Evolutionary conservation across 2,888 invertebrate genomes (phyloP).

Genomic region (Leptodirus hochenwartii): DNA sequence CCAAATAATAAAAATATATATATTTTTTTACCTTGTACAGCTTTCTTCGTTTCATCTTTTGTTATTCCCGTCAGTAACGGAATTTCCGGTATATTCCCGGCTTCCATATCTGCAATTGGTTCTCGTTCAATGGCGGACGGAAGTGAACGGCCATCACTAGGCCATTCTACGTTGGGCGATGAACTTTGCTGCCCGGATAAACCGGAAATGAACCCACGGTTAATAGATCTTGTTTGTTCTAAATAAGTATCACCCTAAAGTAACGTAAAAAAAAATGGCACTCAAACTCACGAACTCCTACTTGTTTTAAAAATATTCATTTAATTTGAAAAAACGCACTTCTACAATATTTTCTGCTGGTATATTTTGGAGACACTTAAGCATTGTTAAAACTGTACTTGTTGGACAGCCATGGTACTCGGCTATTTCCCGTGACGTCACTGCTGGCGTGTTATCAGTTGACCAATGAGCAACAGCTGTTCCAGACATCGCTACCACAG

Average conservation of each 20-base stretch:
- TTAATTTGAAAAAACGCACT: slow-evolving; percentile 17
- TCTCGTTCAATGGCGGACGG: slow-evolving; percentile 45
- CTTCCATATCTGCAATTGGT: slow-evolving; percentile 40
- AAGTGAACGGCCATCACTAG: slow-evolving; percentile 43
- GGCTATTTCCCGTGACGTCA: slow-evolving; percentile 42
- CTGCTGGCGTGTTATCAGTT: slow-evolving; percentile 40
- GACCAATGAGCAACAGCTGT: slow-evolving; percentile 54
- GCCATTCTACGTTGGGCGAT: slow-evolving; percentile 49
- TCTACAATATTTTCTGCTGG: slow-evolving; percentile 27
- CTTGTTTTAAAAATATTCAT: no score
- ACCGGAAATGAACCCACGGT: slow-evolving; percentile 41
- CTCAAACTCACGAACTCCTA: no score
- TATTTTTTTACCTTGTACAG: slow-evolving; percentile 31
- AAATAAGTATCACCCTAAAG: slow-evolving; percentile 39
- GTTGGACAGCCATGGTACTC: slow-evolving; percentile 42
- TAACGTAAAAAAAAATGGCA: neutral
- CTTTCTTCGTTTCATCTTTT: slow-evolving; percentile 49
- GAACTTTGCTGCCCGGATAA: slow-evolving; percentile 41
- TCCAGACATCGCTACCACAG: slow-evolving; percentile 60
- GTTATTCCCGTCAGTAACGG: slow-evolving; percentile 57
- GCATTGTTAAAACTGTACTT: slow-evolving; percentile 36
- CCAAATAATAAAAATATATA: slow-evolving; percentile 1
- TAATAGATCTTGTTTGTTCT: slow-evolving; percentile 34
- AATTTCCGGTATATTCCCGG: slow-evolving; percentile 33
- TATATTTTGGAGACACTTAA: slow-evolving; percentile 42